Evolutionary conservation across 2,797 vertebrate genomes (phyloP), one percentile per base, ranked within the genome.

Genomic region (Champsocephalus esox): DNA sequence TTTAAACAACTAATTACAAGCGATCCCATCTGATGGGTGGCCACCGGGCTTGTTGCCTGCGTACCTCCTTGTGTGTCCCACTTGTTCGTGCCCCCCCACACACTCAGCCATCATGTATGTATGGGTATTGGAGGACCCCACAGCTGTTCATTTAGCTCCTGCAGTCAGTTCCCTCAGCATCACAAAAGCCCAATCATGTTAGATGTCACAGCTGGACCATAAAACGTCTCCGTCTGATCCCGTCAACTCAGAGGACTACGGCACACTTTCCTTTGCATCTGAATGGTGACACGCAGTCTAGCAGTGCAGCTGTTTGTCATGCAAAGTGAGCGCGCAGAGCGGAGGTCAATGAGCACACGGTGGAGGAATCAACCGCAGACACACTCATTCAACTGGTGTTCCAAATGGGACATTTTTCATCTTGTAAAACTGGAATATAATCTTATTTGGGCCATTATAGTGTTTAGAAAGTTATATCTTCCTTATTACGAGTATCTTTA

Each of bases 1-100:
- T 93, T 94, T 95, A 94, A 94, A 92, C 83, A 79, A 75, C 77
- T 83, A 90, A 94, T 90, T 92, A 94, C 88, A 83, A 92, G 87
- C 89, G 90, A 86, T 87, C 80, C 87, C 82, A 85, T 90, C 77
- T 82, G 85, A 94, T 78, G 89, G 89, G 76, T 68, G 85, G 88
- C 85, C 92, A 94, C 74, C 76, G 83, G 78, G 80, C 46, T 73
- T 87, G 86, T 84, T 76, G 14, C 0, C 11, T 5, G 19, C 52
- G 12, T 28, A 44, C 17, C 79, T 92, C 81, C 69, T 77, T 90
- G 84, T 88, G 87, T 92, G 90, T 93, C 82, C 90, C 77, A 76
- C 60, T 81, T 58, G 70, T 89, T 92, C 56, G 66, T 70, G 66
- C 79, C 91, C 82, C 87, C 34, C 66, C 64, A 82, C 86, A 87